Percentiles rank a stretch among this genome's conserved stretches.
phyloP scores from a whole-genome alignment of 1,140 invertebrate species.

The Drosophila bifasciata region DNA sequence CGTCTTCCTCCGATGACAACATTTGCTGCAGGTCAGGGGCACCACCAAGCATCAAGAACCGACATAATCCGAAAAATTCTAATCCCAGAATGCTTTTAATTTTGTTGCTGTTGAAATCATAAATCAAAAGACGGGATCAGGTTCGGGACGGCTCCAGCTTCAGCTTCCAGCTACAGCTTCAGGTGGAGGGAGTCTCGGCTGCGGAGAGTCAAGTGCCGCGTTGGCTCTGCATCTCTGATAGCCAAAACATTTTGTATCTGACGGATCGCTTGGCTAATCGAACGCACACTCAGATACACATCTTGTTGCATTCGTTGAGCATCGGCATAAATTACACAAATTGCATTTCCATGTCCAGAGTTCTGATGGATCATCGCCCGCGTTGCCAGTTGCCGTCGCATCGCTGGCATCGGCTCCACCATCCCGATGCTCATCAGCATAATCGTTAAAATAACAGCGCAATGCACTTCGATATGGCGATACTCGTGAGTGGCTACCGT shows the following conservation, averaged over 20 bases:
- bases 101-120: conserved; percentile 73
- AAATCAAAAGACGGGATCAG: conserved; percentile 70
- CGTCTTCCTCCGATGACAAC: conserved; percentile 66
- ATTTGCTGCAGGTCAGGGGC: conserved; percentile 74
- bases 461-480: conserved; percentile 76
- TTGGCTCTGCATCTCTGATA: conserved; percentile 52
- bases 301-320: conserved; percentile 43
- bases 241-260: conserved; percentile 73
- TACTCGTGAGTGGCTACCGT: conserved; percentile 71
- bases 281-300: conserved; percentile 47
- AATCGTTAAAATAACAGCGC: conserved; percentile 83
- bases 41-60: neutral
- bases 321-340: conserved; percentile 82
- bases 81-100: conserved; percentile 73
- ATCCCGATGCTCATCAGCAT: conserved; percentile 72
- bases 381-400: conserved; percentile 45
- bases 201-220: conserved; percentile 54
- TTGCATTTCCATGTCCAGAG: conserved; percentile 81
- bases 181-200: conserved; percentile 6
- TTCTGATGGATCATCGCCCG: conserved; percentile 79
- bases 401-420: neutral
- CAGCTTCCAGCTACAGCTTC: neutral
- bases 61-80: conserved; percentile 19
- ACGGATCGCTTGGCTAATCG: conserved; percentile 76
- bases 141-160: neutral